Evolutionary conservation across 2,888 invertebrate genomes (phyloP), one percentile per base, ranked within the genome.

Genomic region (Trichogramma dendrolimi): DNA sequence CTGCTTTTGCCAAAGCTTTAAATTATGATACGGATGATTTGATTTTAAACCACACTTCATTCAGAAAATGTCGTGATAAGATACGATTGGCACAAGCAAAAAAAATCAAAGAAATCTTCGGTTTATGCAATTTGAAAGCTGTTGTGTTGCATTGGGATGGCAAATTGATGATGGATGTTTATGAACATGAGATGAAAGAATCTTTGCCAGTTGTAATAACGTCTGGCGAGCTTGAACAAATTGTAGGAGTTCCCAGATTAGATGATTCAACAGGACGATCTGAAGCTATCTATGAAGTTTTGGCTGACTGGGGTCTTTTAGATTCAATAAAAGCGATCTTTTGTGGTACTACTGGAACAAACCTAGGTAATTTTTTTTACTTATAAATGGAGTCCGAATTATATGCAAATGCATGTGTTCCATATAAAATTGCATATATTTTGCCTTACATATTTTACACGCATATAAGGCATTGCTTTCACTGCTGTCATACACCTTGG

Each of bases 311-410:
- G 69, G 60, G 65, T 14, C 53, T 71, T n/a, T 11, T 55, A 40
- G 60, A 66, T 38, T 55, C 62, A 44, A 66, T 71, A 7, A 61
- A 66, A 60, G 62, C 14, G 14, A 60, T 69, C 7, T 67, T 67
- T 63, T 71, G 66, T 68, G 69, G 71, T 58, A 72, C 71, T 2
- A 72, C 71, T 40, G 64, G 68, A 8, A 62, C 70, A 39, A 72
- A 72, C 61, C 14, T 55, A 14, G 55, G 44, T 11, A 2, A 14
- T 14, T 14, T 14, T 14, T 14, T 14, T 14, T 14, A 14, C 14
- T 14, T 14, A 2, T 14, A 14, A 1, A 2, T 14, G 14, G 14
- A 14, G 14, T 2, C 14, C 14, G 14, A 14, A 14, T 14, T 14
- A 14, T 14, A 14, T 14, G 14, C 14, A 14, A 14, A 14, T 14